Evolutionary conservation across 53 echinoderm and acorn worm species (phyloP), one percentile per base, ranked within the genome.

Genomic region (Stichopus horrens): DNA sequence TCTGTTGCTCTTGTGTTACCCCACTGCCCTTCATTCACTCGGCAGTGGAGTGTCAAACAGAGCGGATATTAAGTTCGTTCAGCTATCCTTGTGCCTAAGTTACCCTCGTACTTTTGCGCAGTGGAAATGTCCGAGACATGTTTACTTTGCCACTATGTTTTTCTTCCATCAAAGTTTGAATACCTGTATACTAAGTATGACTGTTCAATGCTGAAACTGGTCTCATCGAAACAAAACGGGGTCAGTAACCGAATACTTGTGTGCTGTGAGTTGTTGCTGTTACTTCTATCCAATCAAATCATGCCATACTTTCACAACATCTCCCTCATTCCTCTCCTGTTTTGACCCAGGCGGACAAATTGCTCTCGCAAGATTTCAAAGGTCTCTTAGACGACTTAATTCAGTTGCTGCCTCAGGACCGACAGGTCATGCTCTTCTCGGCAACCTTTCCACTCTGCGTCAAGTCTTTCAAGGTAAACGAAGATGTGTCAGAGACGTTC

Each of bases 331-430:
- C 4, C 57, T 83, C 22, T 60, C 57, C 57, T 57, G 68, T 74
- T 22, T 56, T 9, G 52, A 55, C 59, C 0, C 86, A 98, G 98
- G 99, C 99, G 85, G 99, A 99, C 88, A 99, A 96, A 90, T 87
- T 99, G 54, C 92, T 99, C 80, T 99, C 99, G 16, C 94, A 96
- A 92, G 99, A 99, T 90, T 99, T 99, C 93, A 94, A 99, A 86
- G 94, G 96, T 88, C 94, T 99, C 89, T 88, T 99, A 9, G 96
- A 99, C 75, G 95, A 96, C 86, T 89, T 99, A 83, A 99, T 99
- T 91, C 92, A 92, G 53, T 94, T 89, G 88, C 84, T 99, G 75
- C 99, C 99, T 71, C 92, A 99, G 57, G 99, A 99, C 86, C 89
- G 99, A 79, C 99, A 99, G 79, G 92, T 99, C 90, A 94, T 99